Evolutionary conservation across 2,888 invertebrate genomes (phyloP).

Genomic region (Scaptomyza parva): DNA sequence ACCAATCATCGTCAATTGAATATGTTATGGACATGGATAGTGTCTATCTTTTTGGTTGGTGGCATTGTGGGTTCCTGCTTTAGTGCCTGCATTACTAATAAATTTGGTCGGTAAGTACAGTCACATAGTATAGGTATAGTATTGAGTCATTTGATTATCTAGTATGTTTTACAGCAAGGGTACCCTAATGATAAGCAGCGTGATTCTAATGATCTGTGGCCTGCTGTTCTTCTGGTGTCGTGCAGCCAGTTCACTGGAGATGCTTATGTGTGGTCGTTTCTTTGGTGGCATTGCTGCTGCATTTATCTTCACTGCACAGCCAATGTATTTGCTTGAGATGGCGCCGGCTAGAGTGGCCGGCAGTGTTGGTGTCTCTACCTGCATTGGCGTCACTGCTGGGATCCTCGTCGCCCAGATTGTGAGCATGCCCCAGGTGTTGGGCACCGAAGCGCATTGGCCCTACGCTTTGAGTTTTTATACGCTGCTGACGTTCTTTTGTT

Average conservation of each 20-base stretch:
- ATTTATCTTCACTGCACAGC: constrained; percentile 92
- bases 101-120: constrained; percentile 87
- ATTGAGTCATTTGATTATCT: not conserved
- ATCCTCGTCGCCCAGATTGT: constrained; percentile 81
- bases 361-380: constrained; percentile 91
- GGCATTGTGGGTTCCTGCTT: constrained; percentile 93
- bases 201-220: constrained; percentile 89
- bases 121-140: too few species aligned
- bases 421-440: constrained; percentile 78
- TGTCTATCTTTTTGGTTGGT: constrained; percentile 94
- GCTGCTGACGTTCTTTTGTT: constrained; percentile 88
- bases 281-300: constrained; percentile 91
- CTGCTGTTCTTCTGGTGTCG: constrained; percentile 89
- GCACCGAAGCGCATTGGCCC: constrained; percentile 90
- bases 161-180: constrained; percentile 82
- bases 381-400: constrained; percentile 85
- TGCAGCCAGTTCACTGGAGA: constrained; percentile 89
- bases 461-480: constrained; percentile 90
- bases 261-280: constrained; percentile 91
- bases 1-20: constrained; percentile 86
- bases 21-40: constrained; percentile 92
- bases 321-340: constrained; percentile 95
- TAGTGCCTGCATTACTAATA: constrained; percentile 90
- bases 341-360: constrained; percentile 91
- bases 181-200: constrained; percentile 89